phyloP scores from a whole-genome alignment of 2,113 vertebrate genomes.

The Hassar affinis region DNA sequence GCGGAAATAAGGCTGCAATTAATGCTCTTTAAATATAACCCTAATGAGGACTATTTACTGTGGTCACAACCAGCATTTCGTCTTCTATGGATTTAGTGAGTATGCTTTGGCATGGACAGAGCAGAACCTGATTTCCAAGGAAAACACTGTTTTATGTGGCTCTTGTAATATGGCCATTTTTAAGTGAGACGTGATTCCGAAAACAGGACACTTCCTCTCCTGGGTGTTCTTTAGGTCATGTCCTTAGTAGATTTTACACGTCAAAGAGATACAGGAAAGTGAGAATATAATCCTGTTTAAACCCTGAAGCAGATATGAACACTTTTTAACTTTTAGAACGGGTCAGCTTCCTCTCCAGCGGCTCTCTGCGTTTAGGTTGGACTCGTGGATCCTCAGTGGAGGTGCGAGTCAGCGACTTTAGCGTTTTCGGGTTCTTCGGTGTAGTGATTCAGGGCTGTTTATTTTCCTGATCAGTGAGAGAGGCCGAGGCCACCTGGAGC shows the following conservation, averaged over 20 bases:
- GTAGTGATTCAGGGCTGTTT: conserved; percentile 52
- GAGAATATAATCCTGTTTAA: conserved; percentile 28
- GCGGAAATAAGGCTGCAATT: conserved; percentile 44
- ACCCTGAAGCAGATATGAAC: conserved; percentile 37
- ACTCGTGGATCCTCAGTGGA: conserved; percentile 38
- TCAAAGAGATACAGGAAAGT: conserved; percentile 38
- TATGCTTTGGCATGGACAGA: conserved; percentile 42
- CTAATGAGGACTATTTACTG: conserved; percentile 53
- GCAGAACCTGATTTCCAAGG: conserved; percentile 47
- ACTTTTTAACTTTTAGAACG: not conserved
- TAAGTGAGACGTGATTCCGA: conserved; percentile 46
- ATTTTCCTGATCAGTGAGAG: conserved; percentile 47
- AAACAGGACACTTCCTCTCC: conserved; percentile 52
- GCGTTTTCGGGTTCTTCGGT: conserved; percentile 37
- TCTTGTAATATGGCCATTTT: conserved; percentile 58
- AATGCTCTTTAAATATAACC: conserved; percentile 48
- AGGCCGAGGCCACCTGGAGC: conserved; percentile 43
- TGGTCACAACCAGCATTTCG: conserved; percentile 40
- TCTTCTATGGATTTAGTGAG: conserved; percentile 40
- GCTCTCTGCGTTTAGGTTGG: conserved; percentile 24
- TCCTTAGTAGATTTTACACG: conserved; percentile 10
- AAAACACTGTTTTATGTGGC: conserved; percentile 55
- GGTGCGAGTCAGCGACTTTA: conserved; percentile 32
- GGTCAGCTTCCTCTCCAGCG: conserved; percentile 14
- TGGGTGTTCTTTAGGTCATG: conserved; percentile 27